These are phyloP conservation scores for Amblyjoppa fuscipennis DNA, from an alignment of 2,888 invertebrate genomes.

Conservation along the genomic window DNA sequence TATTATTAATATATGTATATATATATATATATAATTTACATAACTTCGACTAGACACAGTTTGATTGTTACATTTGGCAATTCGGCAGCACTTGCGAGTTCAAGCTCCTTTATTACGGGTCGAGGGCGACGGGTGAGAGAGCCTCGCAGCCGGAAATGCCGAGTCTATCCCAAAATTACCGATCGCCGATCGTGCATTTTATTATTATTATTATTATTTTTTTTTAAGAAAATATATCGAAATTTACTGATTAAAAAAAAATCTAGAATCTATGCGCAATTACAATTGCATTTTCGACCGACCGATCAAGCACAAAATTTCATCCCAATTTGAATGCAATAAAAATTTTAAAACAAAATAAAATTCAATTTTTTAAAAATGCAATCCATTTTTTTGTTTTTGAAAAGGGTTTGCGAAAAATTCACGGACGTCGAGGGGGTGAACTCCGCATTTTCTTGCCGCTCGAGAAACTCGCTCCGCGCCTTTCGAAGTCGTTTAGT, in stretches of 20 bases:
- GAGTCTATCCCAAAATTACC: constrained; percentile 24
- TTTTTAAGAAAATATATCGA: background rate
- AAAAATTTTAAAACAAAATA: background rate
- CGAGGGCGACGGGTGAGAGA: constrained; percentile 64
- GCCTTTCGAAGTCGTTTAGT: constrained; percentile 39
- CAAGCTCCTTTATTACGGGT: constrained; percentile 75
- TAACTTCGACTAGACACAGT: constrained; percentile 77
- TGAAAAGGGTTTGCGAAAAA: background rate
- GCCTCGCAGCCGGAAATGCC: constrained; percentile 41
- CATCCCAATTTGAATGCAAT: background rate
- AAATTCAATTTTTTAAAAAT: too few relatives aligned
- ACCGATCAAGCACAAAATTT: background rate
- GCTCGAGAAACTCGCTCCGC: constrained; percentile 47
- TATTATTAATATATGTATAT: constrained; percentile 37
- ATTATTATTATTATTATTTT: background rate
- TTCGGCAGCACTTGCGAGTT: constrained; percentile 81
- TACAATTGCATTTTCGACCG: background rate
- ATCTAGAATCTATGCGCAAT: background rate
- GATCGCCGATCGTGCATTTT: constrained; percentile 3
- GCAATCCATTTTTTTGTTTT: background rate
- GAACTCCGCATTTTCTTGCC: constrained; percentile 21
- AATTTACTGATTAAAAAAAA: background rate
- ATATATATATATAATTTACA: constrained; percentile 65
- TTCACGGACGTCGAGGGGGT: constrained; percentile 8
- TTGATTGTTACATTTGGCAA: constrained; percentile 82